Evolutionary conservation across 2,113 vertebrate genomes (phyloP).

Genomic region (Sphaerodactylus townsendi): DNA sequence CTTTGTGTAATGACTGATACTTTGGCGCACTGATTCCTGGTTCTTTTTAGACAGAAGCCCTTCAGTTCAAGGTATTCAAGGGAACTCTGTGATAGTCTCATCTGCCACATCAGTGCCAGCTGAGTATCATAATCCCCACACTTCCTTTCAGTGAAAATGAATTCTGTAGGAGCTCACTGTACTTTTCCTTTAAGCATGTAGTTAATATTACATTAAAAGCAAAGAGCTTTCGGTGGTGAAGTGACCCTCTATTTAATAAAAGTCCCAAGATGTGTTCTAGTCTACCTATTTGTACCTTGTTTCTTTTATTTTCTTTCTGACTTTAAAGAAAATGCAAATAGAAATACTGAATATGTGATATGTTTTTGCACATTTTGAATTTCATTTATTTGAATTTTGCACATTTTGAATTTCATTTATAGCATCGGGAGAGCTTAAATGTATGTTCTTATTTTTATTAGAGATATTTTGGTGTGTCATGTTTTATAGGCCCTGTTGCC

Average conservation of each 20-base stretch:
- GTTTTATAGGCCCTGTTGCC: constrained; percentile 1
- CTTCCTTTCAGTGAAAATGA: background rate
- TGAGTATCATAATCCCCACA: background rate
- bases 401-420: background rate
- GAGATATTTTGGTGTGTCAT: background rate
- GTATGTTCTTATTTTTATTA: background rate
- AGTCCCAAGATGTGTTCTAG: background rate
- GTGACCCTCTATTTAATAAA: background rate
- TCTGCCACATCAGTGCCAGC: background rate
- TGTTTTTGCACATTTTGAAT: background rate
- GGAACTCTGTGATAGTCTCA: constrained; percentile 14
- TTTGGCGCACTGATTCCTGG: background rate
- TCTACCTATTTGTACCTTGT: background rate
- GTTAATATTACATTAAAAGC: background rate
- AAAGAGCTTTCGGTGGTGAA: background rate
- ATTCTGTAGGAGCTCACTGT: background rate
- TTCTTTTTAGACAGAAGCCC: constrained; percentile 14
- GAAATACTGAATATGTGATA: background rate
- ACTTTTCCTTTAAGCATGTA: background rate
- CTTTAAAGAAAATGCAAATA: background rate
- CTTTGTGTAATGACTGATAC: background rate
- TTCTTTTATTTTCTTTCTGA: background rate
- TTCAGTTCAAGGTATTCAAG: constrained; percentile 14
- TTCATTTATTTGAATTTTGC: background rate
- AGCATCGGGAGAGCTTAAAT: background rate